phyloP scores from a whole-genome alignment of 2,797 vertebrate genomes.

The Liasis olivaceus region DNA sequence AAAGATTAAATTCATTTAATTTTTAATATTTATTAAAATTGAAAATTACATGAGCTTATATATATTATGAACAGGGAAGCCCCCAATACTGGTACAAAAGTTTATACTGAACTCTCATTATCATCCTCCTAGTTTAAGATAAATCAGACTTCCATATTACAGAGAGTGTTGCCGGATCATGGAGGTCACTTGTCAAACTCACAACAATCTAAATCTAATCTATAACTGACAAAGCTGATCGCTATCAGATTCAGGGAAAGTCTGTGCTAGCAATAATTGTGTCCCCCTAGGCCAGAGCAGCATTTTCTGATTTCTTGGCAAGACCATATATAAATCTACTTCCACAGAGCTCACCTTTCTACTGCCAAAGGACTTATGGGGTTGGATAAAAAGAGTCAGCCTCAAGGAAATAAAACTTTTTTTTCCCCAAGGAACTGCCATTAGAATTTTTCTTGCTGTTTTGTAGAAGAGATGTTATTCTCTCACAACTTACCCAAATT shows the following conservation, averaged over 20 bases:
- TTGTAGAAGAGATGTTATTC: not conserved
- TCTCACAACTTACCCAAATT: not conserved
- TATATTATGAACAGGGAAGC: conserved; percentile 25
- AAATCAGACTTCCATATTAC: not conserved
- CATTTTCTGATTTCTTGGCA: conserved; percentile 27
- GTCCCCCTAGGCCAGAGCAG: conserved; percentile 27
- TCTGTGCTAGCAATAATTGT: not conserved
- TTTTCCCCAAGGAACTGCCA: not conserved
- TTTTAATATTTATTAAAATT: conserved; percentile 35
- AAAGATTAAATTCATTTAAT: conserved; percentile 42
- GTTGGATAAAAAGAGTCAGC: not conserved
- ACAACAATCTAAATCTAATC: not conserved
- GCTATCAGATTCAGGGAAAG: conserved; percentile 6
- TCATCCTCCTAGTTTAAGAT: conserved; percentile 14
- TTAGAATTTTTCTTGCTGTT: not conserved
- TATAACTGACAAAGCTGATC: conserved; percentile 11
- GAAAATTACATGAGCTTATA: conserved; percentile 45
- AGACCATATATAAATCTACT: not conserved
- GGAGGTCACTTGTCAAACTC: not conserved
- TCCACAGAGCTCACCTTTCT: not conserved
- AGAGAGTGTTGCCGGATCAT: not conserved
- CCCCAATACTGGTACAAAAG: conserved; percentile 32
- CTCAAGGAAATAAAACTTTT: not conserved
- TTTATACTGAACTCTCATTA: conserved; percentile 26
- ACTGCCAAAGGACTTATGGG: not conserved